These are phyloP conservation scores for Spodoptera picta DNA, from an alignment of 2,888 invertebrate species.

Conservation along the genomic window DNA sequence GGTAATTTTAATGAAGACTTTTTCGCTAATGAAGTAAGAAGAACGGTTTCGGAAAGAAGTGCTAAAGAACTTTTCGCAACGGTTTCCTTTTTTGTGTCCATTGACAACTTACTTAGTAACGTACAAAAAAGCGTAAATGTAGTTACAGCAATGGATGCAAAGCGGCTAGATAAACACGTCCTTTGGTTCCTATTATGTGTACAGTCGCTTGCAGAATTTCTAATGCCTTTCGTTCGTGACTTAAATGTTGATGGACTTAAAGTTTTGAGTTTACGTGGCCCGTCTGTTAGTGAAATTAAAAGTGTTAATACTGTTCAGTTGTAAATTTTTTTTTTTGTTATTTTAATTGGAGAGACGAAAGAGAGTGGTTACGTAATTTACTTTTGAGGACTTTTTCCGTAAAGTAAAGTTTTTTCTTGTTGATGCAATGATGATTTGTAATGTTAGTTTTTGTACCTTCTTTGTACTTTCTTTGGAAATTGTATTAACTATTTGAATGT, in stretches of 20 bases:
- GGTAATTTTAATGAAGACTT: background rate
- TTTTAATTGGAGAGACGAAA: slow-evolving; percentile 27
- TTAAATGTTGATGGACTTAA: slow-evolving; percentile 30
- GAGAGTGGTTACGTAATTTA: slow-evolving; percentile 28
- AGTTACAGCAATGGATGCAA: slow-evolving; percentile 18
- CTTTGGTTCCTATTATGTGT: slow-evolving; percentile 47
- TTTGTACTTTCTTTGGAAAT: no score
- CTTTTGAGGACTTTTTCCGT: slow-evolving; percentile 7
- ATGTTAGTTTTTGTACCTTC: no score
- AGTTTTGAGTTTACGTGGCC: slow-evolving; percentile 48
- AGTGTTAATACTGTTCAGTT: slow-evolving; percentile 44
- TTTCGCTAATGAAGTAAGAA: slow-evolving; percentile 20
- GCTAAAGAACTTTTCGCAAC: background rate
- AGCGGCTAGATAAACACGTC: slow-evolving; percentile 6
- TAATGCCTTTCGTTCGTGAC: slow-evolving; percentile 48
- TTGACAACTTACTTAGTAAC: background rate
- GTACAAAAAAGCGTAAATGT: background rate
- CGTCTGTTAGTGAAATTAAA: slow-evolving; percentile 52
- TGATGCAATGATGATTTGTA: no score
- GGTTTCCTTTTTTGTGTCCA: background rate
- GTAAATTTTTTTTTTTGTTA: slow-evolving; percentile 25
- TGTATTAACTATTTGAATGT: no score
- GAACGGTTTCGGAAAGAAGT: slow-evolving; percentile 8
- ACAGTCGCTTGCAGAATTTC: slow-evolving; percentile 38
- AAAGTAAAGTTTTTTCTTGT: no score